phyloP scores from a whole-genome alignment of 2,113 vertebrate species.

The Pitta sordida region DNA sequence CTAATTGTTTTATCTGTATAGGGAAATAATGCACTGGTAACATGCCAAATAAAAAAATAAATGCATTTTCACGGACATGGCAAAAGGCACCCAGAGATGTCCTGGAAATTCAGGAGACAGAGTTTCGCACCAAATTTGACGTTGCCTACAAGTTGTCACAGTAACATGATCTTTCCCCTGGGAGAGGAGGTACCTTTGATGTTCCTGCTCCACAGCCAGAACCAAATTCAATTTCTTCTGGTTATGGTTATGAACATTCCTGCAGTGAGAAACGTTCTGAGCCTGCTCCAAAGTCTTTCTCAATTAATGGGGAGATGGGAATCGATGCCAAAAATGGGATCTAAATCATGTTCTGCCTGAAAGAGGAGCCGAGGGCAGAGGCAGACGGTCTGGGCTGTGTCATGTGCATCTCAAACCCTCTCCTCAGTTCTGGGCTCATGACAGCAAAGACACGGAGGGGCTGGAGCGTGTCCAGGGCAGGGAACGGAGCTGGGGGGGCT shows the following conservation, averaged over 20 bases:
- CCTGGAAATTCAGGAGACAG: background rate
- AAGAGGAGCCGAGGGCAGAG: background rate
- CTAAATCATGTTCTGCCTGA: constrained; percentile 33
- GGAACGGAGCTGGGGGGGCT: too few relatives aligned
- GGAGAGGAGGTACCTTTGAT: constrained; percentile 14
- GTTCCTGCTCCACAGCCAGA: background rate
- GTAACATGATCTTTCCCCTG: constrained; percentile 17
- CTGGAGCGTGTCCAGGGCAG: too few relatives aligned
- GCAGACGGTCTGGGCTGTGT: constrained; percentile 19
- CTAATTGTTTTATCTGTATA: background rate
- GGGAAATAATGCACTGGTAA: background rate
- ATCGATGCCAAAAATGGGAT: background rate
- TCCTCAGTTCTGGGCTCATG: background rate
- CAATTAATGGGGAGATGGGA: constrained; percentile 42
- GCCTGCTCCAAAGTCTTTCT: constrained; percentile 35
- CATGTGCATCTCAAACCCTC: background rate
- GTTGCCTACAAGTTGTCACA: background rate
- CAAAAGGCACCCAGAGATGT: background rate
- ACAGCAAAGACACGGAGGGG: too few relatives aligned
- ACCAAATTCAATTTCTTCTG: constrained; percentile 57
- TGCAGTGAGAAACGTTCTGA: constrained; percentile 27
- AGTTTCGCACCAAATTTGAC: background rate
- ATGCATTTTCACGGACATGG: background rate
- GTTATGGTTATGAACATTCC: constrained; percentile 46
- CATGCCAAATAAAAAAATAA: background rate